Conservation (phyloP, 2,888 invertebrate species). For the Hymenopus coronatus region DNA sequence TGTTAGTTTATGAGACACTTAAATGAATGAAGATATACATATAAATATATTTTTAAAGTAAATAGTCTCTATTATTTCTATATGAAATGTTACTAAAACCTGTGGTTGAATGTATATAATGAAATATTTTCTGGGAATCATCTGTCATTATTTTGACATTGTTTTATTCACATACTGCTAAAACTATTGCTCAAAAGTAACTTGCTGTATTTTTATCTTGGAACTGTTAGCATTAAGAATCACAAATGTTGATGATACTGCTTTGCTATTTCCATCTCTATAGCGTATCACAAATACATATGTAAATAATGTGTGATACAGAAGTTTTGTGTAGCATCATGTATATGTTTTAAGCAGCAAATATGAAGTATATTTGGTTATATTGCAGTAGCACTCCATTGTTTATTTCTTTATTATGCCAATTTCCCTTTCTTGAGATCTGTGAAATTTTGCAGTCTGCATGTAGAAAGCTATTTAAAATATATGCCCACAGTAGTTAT, state of each 20-base stretch:
- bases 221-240: not conserved
- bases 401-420: not conserved
- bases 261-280: not conserved
- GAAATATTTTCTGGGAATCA: not conserved
- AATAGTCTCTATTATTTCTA: constrained; percentile 9
- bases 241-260: not conserved
- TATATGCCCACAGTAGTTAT: too few relatives aligned
- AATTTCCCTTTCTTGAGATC: too few relatives aligned
- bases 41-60: constrained; percentile 16
- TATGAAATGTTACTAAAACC: constrained; percentile 8
- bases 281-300: not conserved
- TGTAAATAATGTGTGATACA: not conserved
- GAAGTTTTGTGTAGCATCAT: not conserved
- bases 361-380: not conserved
- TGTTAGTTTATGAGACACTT: not conserved
- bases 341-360: not conserved
- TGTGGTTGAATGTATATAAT: not conserved
- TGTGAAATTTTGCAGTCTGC: too few relatives aligned
- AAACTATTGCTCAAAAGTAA: not conserved
- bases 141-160: not conserved
- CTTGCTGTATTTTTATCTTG: not conserved
- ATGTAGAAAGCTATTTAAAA: too few relatives aligned
- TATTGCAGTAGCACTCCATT: not conserved
- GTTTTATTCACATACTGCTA: not conserved
- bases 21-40: not conserved